Evolutionary conservation across 2,888 invertebrate species (phyloP).

Genomic region (Dryadula phaetusa): DNA sequence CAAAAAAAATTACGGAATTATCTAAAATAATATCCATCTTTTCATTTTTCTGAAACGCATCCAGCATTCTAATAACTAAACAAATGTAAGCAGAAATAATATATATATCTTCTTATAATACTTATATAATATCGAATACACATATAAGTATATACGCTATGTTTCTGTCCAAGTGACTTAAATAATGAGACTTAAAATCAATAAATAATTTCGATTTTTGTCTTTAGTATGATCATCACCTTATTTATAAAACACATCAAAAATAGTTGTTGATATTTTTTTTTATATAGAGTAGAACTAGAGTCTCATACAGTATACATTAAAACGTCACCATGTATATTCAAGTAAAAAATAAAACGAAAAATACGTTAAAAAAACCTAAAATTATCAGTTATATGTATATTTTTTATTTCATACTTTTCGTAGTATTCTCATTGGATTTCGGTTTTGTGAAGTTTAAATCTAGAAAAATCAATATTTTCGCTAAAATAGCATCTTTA

Average conservation of each 20-base stretch:
- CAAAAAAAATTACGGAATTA: too few relatives aligned
- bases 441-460: slow-evolving; percentile 8
- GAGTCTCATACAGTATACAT: background rate
- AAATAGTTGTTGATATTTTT: background rate
- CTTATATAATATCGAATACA: too few relatives aligned
- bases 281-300: background rate
- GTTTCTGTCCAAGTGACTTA: background rate
- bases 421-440: slow-evolving; percentile 8
- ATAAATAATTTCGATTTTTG: background rate
- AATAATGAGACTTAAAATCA: too few relatives aligned
- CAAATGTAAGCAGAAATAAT: too few relatives aligned
- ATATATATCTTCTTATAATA: too few relatives aligned
- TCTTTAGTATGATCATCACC: background rate
- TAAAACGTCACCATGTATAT: background rate
- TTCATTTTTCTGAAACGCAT: too few relatives aligned
- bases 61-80: too few relatives aligned
- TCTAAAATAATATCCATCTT: too few relatives aligned
- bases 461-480: background rate
- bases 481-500: background rate
- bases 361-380: background rate
- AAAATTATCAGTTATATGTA: background rate
- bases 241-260: background rate
- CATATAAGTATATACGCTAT: too few relatives aligned
- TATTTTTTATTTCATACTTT: background rate
- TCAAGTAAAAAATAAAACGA: background rate